These are phyloP conservation scores for Tamias sibiricus DNA, from an alignment of 2,113 vertebrate genomes.

Conservation along the genomic window DNA sequence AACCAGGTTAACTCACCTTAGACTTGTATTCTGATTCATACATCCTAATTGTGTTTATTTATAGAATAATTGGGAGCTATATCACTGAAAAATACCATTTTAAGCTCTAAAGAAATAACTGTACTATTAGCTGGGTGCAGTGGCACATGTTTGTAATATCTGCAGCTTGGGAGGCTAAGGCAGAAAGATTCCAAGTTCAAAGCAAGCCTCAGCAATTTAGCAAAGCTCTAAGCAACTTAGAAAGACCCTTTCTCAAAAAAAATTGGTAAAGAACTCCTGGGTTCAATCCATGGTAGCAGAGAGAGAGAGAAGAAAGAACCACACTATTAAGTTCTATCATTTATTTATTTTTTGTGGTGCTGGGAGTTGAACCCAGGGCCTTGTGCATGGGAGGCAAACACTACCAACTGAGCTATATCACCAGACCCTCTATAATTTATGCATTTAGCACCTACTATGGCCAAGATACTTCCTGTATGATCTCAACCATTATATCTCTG, in stretches of 20 bases:
- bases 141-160: too few relatives aligned
- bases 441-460: not conserved
- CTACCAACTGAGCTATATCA: too few relatives aligned
- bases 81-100: slow-evolving; percentile 7
- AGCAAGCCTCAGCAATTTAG: too few relatives aligned
- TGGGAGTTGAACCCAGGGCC: too few relatives aligned
- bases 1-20: not conserved
- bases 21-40: slow-evolving; percentile 17
- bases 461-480: not conserved
- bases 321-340: slow-evolving; percentile 1
- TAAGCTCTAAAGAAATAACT: slow-evolving; percentile 20
- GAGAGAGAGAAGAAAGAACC: not conserved
- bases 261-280: too few relatives aligned
- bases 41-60: slow-evolving; percentile 31
- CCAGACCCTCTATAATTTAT: not conserved
- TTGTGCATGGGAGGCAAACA: too few relatives aligned
- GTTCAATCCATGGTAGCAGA: too few relatives aligned
- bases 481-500: not conserved
- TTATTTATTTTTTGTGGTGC: too few relatives aligned
- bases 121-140: not conserved
- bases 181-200: too few relatives aligned
- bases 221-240: too few relatives aligned
- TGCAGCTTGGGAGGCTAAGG: too few relatives aligned
- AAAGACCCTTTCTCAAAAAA: too few relatives aligned
- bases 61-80: not conserved